Evolutionary conservation across 2,888 invertebrate genomes (phyloP), one percentile per base, ranked within the genome.

Genomic region (Lasius fuliginosus): DNA sequence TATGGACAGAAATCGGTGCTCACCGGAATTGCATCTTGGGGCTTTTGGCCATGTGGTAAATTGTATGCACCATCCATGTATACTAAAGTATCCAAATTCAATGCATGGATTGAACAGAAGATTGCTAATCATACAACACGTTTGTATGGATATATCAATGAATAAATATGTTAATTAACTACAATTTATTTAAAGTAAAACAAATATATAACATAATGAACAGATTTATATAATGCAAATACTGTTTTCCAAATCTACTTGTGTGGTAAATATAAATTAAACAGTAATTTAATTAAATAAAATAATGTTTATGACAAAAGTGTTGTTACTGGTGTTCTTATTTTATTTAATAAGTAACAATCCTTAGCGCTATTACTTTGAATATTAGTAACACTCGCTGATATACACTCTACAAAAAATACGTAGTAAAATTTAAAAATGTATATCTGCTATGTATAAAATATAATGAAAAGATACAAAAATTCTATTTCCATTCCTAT

Each of bases 1-100:
- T 12, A 15, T 36, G 75, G 56, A 1, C 85, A 89, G 62, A 92
- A 90, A 8, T 68, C 36, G 1, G 18, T 67, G 3, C 88, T 94
- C 1, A 88, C 94, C 15, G 95, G 95, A 12, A 91, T 95, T 46
- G 95, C 95, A 1, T 95, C 95, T 15, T 95, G 95, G 95, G 95
- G 95, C 9, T 76, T 93, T 5, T 92, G 94, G 60, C 95, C 95
- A 6, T 95, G 95, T 77, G 94, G 94, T 0, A 91, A 87, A 3
- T 92, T 23, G 23, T 23, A 23, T 23, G 23, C 94, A 1, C 95
- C 94, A 0, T 94, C 94, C 0, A 94, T 95, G 4, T 95, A 94
- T 89, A 94, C 94, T 6, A 89, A 92, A 68, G 94, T 94, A 1
- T 94, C 95, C 0, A 93, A 93, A 8, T 95, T 92, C 86, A 88